Evolutionary conservation across 2,113 vertebrate genomes (phyloP).

Genomic region (Oryctolagus cuniculus): mOryCun1.1 NC_091439.1:21797501-21798000

Average conservation of each 20-base stretch:
- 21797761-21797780: neutral
- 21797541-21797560: too few species aligned
- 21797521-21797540: too few species aligned
- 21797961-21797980: neutral
- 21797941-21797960: neutral
- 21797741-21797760: neutral
- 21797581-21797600: neutral
- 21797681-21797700: neutral
- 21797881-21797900: neutral
- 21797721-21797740: neutral
- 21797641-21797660: neutral
- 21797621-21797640: fast-evolving
- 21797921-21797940: neutral
- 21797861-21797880: neutral
- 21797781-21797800: neutral
- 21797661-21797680: neutral
- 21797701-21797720: neutral
- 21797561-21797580: too few species aligned
- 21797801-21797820: neutral
- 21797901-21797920: neutral
- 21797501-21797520: too few species aligned
- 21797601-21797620: neutral
- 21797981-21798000: neutral
- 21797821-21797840: neutral
- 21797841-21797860: neutral